phyloP scores from a whole-genome alignment of 1,140 invertebrate species.

The Odontomachus brunneus region DNA sequence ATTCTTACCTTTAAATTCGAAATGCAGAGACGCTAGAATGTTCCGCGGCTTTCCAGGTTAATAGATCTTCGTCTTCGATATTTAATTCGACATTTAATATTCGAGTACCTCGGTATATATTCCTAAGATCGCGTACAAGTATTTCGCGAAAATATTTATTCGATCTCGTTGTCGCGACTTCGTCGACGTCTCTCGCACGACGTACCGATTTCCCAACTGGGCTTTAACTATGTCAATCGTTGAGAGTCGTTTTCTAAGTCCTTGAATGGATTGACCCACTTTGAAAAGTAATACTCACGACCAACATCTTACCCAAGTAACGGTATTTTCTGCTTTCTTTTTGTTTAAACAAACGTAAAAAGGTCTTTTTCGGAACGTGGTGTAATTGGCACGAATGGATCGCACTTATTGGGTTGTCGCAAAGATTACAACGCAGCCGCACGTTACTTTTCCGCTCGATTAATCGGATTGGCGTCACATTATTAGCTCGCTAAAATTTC shows the following conservation, averaged over 20 bases:
- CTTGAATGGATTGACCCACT: conserved; percentile 54
- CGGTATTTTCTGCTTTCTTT: conserved; percentile 48
- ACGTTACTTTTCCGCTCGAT: no score
- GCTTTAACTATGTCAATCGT: conserved; percentile 45
- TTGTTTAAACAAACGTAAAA: no score
- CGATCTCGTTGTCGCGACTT: conserved; percentile 5
- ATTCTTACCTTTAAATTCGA: no score
- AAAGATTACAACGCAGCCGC: conserved; percentile 2
- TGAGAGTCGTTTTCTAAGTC: conserved; percentile 35
- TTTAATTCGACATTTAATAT: conserved; percentile 16
- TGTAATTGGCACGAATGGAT: no score
- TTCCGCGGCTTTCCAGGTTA: no score
- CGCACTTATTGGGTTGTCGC: conserved; percentile 13
- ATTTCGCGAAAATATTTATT: conserved; percentile 43
- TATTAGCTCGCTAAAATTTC: conserved; percentile 27
- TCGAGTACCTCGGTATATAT: not conserved
- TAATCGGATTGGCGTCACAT: not conserved
- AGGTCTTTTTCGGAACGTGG: no score
- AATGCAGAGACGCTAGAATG: no score
- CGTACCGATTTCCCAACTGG: conserved; percentile 50
- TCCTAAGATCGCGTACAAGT: not conserved
- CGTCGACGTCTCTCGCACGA: no score
- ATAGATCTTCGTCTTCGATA: no score
- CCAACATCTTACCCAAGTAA: conserved; percentile 38
- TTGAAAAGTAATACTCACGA: conserved; percentile 52